Evolutionary conservation across 2,113 vertebrate species (phyloP).

Genomic region (Lucifuga dentata): DNA sequence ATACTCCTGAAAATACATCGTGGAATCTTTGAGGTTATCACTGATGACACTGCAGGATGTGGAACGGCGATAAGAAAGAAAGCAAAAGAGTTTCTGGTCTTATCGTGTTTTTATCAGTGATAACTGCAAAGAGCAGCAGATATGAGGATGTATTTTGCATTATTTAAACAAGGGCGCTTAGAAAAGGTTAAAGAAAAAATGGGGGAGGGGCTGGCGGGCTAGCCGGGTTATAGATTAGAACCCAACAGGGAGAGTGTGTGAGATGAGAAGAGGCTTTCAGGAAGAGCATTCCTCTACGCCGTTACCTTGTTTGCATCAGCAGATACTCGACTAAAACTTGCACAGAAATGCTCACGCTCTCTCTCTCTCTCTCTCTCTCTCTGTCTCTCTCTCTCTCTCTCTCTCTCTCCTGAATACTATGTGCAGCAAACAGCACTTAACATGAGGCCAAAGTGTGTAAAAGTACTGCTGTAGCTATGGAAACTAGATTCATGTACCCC

Average conservation of each 20-base stretch:
- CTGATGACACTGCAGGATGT: constrained; percentile 39
- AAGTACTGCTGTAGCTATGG: constrained; percentile 47
- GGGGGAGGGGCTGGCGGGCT: constrained; percentile 19
- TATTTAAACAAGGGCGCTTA: constrained; percentile 62
- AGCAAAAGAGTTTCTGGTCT: constrained; percentile 25
- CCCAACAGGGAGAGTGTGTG: constrained; percentile 50
- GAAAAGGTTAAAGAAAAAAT: constrained; percentile 37
- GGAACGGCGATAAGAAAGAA: constrained; percentile 44
- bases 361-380: not conserved
- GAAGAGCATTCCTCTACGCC: constrained; percentile 66
- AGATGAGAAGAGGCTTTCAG: constrained; percentile 65
- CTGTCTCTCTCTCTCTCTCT: not conserved
- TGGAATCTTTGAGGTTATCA: constrained; percentile 54
- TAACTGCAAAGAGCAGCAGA: constrained; percentile 37
- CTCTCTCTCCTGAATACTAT: constrained; percentile 12
- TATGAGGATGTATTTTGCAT: constrained; percentile 57
- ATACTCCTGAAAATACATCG: constrained; percentile 67
- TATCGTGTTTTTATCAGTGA: constrained; percentile 58
- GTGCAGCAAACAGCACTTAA: constrained; percentile 25
- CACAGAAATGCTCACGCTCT: not conserved
- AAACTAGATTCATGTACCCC: constrained; percentile 38
- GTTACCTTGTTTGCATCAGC: constrained; percentile 81
- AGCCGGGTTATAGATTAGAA: constrained; percentile 55
- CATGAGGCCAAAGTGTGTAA: constrained; percentile 8
- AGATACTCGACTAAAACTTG: constrained; percentile 11